phyloP scores from a whole-genome alignment of 2,888 invertebrate genomes.

The Imbricaverruca yamaguchii region DNA sequence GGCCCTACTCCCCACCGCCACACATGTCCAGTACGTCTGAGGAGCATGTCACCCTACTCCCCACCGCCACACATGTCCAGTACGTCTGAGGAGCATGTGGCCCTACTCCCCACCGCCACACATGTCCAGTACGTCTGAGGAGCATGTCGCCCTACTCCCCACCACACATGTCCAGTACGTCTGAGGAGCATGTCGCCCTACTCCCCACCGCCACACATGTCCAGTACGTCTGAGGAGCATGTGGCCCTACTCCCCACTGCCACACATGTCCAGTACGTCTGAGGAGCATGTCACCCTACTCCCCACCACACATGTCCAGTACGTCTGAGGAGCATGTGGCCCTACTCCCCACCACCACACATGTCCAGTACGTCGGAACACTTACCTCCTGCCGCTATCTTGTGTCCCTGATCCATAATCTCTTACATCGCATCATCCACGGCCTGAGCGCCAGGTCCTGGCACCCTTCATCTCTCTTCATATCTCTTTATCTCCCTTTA shows the following conservation, averaged over 20 bases:
- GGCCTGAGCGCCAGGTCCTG: too few species aligned
- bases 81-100: constrained; percentile 58
- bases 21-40: constrained; percentile 69
- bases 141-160: constrained; percentile 84
- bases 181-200: constrained; percentile 71
- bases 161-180: constrained; percentile 77
- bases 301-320: constrained; percentile 87
- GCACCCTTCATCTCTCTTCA: too few species aligned
- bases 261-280: constrained; percentile 73
- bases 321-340: constrained; percentile 61
- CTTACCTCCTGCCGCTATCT: too few species aligned
- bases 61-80: constrained; percentile 90
- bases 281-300: constrained; percentile 74
- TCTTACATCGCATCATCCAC: too few species aligned
- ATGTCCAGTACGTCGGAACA: constrained; percentile 61
- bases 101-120: constrained; percentile 86
- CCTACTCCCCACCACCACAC: constrained; percentile 82
- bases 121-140: constrained; percentile 62
- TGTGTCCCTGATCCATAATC: too few species aligned
- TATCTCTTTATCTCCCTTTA: too few species aligned
- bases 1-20: constrained; percentile 79
- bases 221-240: constrained; percentile 60
- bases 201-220: constrained; percentile 85
- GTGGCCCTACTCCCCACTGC: constrained; percentile 83
- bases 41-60: constrained; percentile 78